A percentile compares a stretch with the other conserved stretches of the same genome.
phyloP scores from a whole-genome alignment of 2,888 invertebrate genomes.

The Temnothorax rugatulus region DNA sequence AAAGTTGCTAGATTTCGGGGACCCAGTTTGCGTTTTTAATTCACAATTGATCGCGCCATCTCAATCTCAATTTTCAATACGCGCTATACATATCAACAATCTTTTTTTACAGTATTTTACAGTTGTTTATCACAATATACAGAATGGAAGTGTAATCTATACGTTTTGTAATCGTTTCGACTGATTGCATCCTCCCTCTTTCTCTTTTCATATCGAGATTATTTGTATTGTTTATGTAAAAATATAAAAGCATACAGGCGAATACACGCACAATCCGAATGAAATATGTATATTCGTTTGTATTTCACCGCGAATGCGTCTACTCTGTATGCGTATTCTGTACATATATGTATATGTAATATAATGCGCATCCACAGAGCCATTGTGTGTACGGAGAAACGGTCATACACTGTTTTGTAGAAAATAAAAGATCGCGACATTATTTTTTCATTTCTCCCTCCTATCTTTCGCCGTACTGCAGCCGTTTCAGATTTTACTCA shows the following conservation, averaged over 20 bases:
- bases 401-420: conserved; percentile 18
- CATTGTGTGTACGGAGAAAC: not conserved
- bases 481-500: conserved; percentile 17
- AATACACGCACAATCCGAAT: not conserved
- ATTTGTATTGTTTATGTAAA: not conserved
- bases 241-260: not conserved
- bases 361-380: not conserved
- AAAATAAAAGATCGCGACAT: conserved; percentile 36
- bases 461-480: not conserved
- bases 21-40: conserved; percentile 5
- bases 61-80: not conserved
- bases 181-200: not conserved
- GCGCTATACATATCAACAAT: not conserved
- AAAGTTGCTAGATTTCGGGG: not conserved
- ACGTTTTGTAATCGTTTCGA: not conserved
- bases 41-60: not conserved
- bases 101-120: not conserved
- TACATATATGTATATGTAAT: not conserved
- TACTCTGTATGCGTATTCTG: not conserved
- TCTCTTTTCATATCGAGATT: not conserved
- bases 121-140: not conserved
- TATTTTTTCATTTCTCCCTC: conserved; percentile 27
- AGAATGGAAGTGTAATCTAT: not conserved
- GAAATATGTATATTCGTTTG: conserved; percentile 33
- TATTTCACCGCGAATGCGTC: not conserved